These are phyloP conservation scores for Melanotaenia maccullochi DNA, from an alignment of 2,797 vertebrate genomes.

Conservation along the genomic window DNA sequence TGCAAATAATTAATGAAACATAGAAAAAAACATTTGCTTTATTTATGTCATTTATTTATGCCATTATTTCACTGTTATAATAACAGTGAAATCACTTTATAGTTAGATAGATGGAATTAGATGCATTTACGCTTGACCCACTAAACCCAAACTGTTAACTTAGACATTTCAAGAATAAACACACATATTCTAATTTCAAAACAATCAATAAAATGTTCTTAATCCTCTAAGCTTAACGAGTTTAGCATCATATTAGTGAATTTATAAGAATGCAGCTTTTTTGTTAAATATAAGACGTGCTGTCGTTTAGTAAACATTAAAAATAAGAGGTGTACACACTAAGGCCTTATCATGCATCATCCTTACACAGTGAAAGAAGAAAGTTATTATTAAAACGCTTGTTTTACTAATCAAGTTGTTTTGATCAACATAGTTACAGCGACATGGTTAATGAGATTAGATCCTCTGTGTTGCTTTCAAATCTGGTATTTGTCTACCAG, in stretches of 20 bases:
- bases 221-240: no score
- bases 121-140: no score
- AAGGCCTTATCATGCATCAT: neutral
- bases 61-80: no score
- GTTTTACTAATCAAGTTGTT: slow-evolving; percentile 12
- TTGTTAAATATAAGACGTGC: no score
- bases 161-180: neutral
- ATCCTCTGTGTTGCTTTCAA: slow-evolving; percentile 34
- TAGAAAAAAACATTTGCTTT: neutral
- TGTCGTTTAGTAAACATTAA: neutral
- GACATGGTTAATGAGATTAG: neutral
- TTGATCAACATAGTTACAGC: slow-evolving; percentile 2
- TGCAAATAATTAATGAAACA: neutral
- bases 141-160: neutral
- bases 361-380: neutral
- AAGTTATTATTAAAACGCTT: neutral
- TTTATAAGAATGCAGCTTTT: no score
- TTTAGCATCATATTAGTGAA: no score
- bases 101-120: no score
- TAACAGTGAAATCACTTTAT: no score
- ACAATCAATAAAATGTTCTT: no score
- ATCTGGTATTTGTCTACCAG: slow-evolving; percentile 58
- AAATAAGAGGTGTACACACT: neutral
- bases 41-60: no score
- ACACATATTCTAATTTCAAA: neutral